phyloP scores from a whole-genome alignment of 2,113 vertebrate genomes.

The Tinamus guttatus region DNA sequence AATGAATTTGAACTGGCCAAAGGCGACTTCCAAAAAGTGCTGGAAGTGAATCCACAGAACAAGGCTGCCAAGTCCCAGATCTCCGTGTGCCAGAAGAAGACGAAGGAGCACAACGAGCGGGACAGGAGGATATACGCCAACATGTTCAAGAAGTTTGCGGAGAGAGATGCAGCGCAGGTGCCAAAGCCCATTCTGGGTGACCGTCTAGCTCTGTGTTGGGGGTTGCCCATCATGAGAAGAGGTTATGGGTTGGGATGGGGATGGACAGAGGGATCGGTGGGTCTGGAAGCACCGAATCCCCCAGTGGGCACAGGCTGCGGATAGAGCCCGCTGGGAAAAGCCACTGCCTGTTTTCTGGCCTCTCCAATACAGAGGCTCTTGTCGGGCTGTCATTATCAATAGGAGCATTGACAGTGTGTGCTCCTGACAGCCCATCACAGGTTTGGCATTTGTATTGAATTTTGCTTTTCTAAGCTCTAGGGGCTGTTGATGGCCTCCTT shows the following conservation, averaged over 20 bases:
- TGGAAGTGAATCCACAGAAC: slow-evolving; percentile 91
- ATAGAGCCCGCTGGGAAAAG: not conserved
- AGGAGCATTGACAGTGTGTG: not conserved
- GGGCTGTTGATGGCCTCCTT: not conserved
- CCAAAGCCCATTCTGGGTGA: not conserved
- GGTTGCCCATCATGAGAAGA: not conserved
- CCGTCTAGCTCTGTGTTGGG: fast-evolving
- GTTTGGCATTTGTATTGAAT: not conserved
- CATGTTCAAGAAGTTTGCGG: slow-evolving; percentile 97
- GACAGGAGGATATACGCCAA: slow-evolving; percentile 94
- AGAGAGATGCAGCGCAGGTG: slow-evolving; percentile 73
- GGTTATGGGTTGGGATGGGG: not conserved
- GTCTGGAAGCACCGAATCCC: not conserved
- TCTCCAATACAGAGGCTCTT: not conserved
- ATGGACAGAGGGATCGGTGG: not conserved
- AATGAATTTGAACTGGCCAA: slow-evolving; percentile 92
- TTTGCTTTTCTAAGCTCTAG: not conserved
- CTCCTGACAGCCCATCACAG: not conserved
- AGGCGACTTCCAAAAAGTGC: slow-evolving; percentile 89
- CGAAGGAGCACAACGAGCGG: slow-evolving; percentile 90
- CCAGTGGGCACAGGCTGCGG: not conserved
- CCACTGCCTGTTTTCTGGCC: not conserved
- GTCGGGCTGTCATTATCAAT: not conserved
- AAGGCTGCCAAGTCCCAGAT: slow-evolving; percentile 89
- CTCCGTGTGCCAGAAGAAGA: slow-evolving; percentile 88